Evolutionary conservation across 2,113 vertebrate genomes (phyloP).

Genomic region (Periophthalmus modestus): DNA sequence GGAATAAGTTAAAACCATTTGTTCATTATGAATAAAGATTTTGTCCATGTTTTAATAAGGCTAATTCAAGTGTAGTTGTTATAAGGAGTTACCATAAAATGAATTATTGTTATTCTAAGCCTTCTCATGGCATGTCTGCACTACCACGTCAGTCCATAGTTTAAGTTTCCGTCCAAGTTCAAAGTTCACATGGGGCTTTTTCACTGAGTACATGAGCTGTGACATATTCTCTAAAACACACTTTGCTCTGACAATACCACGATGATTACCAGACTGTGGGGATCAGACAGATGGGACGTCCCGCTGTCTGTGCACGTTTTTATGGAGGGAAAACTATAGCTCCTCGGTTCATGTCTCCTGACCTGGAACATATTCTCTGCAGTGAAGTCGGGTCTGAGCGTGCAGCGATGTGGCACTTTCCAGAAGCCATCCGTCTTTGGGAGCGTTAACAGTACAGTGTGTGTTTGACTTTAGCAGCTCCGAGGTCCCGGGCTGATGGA

Average conservation of each 20-base stretch:
- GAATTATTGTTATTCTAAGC: too few relatives aligned
- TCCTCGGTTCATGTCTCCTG: slow-evolving; percentile 22
- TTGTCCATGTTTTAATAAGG: too few relatives aligned
- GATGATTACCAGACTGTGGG: neutral
- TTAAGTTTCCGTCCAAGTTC: slow-evolving; percentile 3
- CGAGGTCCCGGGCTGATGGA: slow-evolving; percentile 58
- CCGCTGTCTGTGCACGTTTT: slow-evolving; percentile 9
- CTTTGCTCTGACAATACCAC: neutral
- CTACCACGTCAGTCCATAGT: neutral
- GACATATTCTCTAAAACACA: slow-evolving; percentile 10
- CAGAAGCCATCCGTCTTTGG: slow-evolving; percentile 49
- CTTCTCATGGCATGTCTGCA: neutral
- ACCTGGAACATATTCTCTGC: slow-evolving; percentile 23
- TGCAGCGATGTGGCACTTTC: slow-evolving; percentile 44
- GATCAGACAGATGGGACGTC: neutral
- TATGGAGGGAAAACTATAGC: slow-evolving; percentile 5
- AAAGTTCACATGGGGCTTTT: slow-evolving; percentile 5
- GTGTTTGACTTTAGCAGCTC: slow-evolving; percentile 55
- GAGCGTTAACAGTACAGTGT: slow-evolving; percentile 45
- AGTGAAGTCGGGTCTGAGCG: neutral
- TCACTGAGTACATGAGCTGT: slow-evolving; percentile 1
- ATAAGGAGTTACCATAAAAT: too few relatives aligned
- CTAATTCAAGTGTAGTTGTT: too few relatives aligned
- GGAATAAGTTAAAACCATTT: too few relatives aligned
- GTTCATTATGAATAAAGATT: too few relatives aligned